phyloP scores from a whole-genome alignment of 2,797 vertebrate species.

The Fratercula arctica region DNA sequence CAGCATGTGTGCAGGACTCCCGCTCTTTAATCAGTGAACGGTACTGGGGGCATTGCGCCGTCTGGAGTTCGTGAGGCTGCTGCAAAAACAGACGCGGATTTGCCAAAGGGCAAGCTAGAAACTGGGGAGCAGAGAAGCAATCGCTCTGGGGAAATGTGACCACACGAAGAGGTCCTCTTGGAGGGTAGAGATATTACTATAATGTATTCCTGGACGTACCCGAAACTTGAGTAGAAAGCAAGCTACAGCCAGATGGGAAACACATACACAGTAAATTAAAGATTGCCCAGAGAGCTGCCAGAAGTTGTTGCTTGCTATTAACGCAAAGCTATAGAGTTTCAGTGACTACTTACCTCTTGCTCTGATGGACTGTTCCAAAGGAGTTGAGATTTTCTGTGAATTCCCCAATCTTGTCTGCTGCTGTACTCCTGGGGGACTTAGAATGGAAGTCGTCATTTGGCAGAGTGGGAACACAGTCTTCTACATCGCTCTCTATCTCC shows the following conservation, averaged over 20 bases:
- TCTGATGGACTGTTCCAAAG: neutral
- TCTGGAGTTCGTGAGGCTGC: neutral
- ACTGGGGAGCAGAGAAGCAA: neutral
- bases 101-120: neutral
- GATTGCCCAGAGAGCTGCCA: neutral
- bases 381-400: constrained; percentile 37
- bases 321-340: neutral
- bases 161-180: neutral
- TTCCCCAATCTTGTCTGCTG: neutral
- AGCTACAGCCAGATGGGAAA: neutral
- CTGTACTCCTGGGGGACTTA: constrained; percentile 71
- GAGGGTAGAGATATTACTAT: neutral
- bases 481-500: constrained; percentile 75
- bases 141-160: neutral
- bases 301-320: neutral
- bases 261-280: rapidly evolving
- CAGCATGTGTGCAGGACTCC: rapidly evolving
- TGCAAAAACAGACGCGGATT: neutral
- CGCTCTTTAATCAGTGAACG: neutral
- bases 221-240: neutral
- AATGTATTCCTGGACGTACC: neutral
- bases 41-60: neutral
- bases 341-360: constrained; percentile 27
- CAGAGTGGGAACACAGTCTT: constrained; percentile 51
- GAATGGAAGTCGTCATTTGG: constrained; percentile 79